Base-by-base conservation (phyloP, 2,888 invertebrate genomes). In the Melipona bicolor region DNA sequence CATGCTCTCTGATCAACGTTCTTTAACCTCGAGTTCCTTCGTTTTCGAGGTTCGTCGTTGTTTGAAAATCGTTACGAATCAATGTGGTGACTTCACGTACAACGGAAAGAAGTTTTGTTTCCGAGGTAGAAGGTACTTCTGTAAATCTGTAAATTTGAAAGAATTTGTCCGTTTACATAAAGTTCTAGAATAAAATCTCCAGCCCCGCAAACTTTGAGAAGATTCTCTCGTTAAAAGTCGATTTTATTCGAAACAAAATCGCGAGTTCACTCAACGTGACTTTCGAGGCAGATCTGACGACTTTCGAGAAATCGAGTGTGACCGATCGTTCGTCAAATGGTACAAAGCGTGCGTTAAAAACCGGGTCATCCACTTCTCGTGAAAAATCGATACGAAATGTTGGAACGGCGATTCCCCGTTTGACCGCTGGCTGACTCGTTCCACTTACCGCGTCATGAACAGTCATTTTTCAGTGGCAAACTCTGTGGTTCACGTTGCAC, bases 361-460 rank as follows among this genome's bases (percentile, higher is more conserved):
- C 56, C 67, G 73, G 84, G 85, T 81, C 76, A 79, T 74, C 78
- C 76, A 79, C 79, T 79, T 79, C 70, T 52, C 24, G 75, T 62
- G 81, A 81, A 81, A 86, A 79, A 86, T 86, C 85, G 79, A 84
- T 86, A 81, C 81, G 84, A 77, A 77, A 85, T 75, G 80, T 50
- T 62, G 83, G 76, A 73, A 70, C 74, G 77, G 43, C 67, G 79
- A 74, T 79, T 76, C 80, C 21, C 62, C 54, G 80, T 52, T 84
- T 72, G 85, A 84, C 80, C 80, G 72, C 54, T 65, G 79, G 49
- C 65, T 83, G 79, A 86, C 79, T 71, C 67, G 77, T 83, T 77
- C 75, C 77, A 77, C 81, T 85, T 75, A 24, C 43, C 61, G 56
- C 59, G 62, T 24, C 49, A 43, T 17, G n/a, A 36, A 56, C 19